A percentile compares a stretch with the other conserved stretches of the same genome.
Evolutionary conservation across 2,113 vertebrate genomes (phyloP).

Genomic region (Trogon melanurus): DNA sequence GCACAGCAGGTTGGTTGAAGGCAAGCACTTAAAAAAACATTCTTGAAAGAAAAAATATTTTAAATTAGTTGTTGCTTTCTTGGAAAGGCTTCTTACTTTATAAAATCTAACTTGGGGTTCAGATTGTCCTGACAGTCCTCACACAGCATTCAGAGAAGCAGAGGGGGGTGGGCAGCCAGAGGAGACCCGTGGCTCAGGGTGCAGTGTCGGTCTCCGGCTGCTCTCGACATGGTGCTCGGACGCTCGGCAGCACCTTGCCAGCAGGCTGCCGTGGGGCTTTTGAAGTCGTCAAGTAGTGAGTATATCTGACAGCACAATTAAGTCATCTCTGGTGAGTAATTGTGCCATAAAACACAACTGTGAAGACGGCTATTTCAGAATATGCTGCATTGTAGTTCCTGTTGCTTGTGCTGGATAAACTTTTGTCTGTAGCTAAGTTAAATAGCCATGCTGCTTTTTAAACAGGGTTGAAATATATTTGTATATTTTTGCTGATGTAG

Average conservation of each 20-base stretch:
- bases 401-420: background rate
- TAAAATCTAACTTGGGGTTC: background rate
- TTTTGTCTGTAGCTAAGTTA: background rate
- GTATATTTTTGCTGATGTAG: background rate
- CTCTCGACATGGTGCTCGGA: background rate
- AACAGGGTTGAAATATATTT: background rate
- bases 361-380: fast-evolving
- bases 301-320: background rate
- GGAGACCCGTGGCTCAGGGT: fast-evolving
- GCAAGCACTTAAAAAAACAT: background rate
- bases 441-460: background rate
- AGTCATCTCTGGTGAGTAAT: background rate
- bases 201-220: background rate
- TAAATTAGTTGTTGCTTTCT: background rate
- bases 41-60: background rate
- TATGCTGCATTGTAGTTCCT: background rate
- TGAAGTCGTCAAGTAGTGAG: fast-evolving
- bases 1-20: background rate
- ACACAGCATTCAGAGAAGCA: fast-evolving
- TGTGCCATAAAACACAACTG: background rate
- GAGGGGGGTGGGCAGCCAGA: background rate
- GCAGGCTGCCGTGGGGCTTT: background rate
- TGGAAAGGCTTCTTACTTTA: background rate
- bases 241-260: fast-evolving
- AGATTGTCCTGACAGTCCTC: background rate